Conservation (phyloP, 2,113 vertebrate species). For the Ammodytes marinus region DNA sequence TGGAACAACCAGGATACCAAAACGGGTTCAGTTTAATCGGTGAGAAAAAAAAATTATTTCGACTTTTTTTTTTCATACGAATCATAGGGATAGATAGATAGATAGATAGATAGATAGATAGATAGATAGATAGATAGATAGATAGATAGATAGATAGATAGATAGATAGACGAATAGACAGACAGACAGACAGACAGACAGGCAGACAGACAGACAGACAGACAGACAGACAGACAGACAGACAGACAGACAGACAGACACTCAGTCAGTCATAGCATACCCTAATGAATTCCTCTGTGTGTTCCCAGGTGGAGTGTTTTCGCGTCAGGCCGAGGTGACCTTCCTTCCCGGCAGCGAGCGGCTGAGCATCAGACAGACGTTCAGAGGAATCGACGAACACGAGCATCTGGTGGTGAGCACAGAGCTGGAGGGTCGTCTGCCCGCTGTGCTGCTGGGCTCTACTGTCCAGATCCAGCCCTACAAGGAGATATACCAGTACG, state of each 20-base stretch:
- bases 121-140: too few relatives aligned
- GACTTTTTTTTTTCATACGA: not conserved
- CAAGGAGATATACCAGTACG: conserved; percentile 91
- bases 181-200: too few relatives aligned
- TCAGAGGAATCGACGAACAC: conserved; percentile 93
- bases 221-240: too few relatives aligned
- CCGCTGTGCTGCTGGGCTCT: conserved; percentile 82
- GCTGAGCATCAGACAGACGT: conserved; percentile 89
- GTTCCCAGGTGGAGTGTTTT: conserved; percentile 90
- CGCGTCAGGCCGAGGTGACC: conserved; percentile 89
- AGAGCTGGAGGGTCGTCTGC: conserved; percentile 90
- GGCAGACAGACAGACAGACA: too few relatives aligned
- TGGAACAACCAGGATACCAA: conserved; percentile 90
- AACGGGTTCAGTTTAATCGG: conserved; percentile 95
- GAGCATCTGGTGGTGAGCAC: conserved; percentile 93
- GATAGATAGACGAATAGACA: too few relatives aligned
- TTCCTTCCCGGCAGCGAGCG: conserved; percentile 90
- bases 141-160: too few relatives aligned
- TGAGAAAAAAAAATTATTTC: conserved; percentile 66
- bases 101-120: too few relatives aligned
- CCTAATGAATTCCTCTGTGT: too few relatives aligned
- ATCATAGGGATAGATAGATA: not conserved
- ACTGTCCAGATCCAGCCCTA: conserved; percentile 90
- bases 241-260: too few relatives aligned
- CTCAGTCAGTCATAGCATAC: too few relatives aligned